Conservation (phyloP, 2,797 vertebrate genomes). For the Eulemur albifrons region DNA sequence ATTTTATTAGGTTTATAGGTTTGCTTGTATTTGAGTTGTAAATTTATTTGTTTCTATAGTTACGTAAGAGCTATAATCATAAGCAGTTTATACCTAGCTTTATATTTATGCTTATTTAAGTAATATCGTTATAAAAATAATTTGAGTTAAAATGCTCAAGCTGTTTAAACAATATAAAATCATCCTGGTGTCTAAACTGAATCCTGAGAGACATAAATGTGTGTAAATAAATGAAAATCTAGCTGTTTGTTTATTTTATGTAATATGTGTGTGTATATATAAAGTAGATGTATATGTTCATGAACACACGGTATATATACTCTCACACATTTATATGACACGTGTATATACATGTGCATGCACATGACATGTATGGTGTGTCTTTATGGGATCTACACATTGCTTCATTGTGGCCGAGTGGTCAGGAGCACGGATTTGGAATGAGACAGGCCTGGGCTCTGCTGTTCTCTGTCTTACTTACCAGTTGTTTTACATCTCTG, state of each 20-base stretch:
- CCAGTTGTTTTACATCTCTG: not conserved
- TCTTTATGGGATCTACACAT: not conserved
- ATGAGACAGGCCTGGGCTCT: not conserved
- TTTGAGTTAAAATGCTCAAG: conserved; percentile 40
- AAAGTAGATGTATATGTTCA: not conserved
- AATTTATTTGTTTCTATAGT: conserved; percentile 55
- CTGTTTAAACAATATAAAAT: conserved; percentile 13
- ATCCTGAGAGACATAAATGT: not conserved
- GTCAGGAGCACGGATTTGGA: no score
- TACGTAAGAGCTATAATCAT: not conserved
- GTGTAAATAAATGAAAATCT: not conserved
- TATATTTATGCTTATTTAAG: conserved; percentile 50
- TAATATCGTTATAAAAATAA: conserved; percentile 65
- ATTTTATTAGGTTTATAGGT: conserved; percentile 44
- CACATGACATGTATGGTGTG: rapidly evolving
- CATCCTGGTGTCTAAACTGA: not conserved
- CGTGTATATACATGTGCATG: rapidly evolving
- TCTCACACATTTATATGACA: rapidly evolving
- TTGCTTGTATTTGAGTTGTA: conserved; percentile 45
- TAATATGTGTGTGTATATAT: not conserved
- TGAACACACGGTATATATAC: not conserved
- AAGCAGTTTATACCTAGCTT: conserved; percentile 23
- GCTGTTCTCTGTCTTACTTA: rapidly evolving
- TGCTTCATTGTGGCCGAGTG: not conserved
- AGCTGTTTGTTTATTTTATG: not conserved